These are phyloP conservation scores for Lutjanus erythropterus DNA, from an alignment of 2,113 vertebrate genomes.

Conservation along the genomic window DNA sequence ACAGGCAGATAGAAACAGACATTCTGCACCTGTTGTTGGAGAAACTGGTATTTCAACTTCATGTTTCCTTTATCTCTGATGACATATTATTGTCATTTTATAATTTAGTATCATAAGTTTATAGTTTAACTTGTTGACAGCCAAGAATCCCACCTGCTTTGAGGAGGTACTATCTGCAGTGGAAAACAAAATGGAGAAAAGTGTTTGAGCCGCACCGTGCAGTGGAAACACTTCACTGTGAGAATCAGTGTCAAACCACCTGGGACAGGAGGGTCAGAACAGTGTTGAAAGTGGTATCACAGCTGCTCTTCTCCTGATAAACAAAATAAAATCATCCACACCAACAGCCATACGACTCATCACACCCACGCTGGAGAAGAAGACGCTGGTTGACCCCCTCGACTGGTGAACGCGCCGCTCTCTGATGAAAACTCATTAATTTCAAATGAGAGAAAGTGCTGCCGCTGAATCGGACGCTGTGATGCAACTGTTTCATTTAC, in stretches of 20 bases:
- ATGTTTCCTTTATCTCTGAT: too few species aligned
- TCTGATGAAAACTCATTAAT: constrained; percentile 39
- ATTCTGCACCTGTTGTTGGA: too few species aligned
- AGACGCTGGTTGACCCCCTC: constrained; percentile 6
- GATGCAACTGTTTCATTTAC: constrained; percentile 60
- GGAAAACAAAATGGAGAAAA: too few species aligned
- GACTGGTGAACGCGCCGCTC: neutral
- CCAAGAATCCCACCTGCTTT: too few species aligned
- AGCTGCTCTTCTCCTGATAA: neutral
- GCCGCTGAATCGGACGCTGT: constrained; percentile 45
- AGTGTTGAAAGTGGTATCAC: neutral
- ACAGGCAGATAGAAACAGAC: too few species aligned
- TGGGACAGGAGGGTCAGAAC: neutral
- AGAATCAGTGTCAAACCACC: neutral
- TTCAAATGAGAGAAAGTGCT: constrained; percentile 17
- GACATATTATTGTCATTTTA: too few species aligned
- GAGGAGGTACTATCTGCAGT: too few species aligned
- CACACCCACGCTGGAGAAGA: neutral
- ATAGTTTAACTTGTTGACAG: too few species aligned
- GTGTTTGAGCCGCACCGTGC: too few species aligned
- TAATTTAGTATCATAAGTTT: too few species aligned
- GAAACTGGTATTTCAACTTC: too few species aligned
- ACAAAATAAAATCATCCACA: constrained; percentile 31
- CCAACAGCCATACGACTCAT: neutral
- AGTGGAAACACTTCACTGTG: too few species aligned